A percentile compares a stretch with the other conserved stretches of the same genome.
These are phyloP conservation scores for Bombus impatiens DNA, from an alignment of 1,140 invertebrate genomes.

Conservation along the genomic window DNA sequence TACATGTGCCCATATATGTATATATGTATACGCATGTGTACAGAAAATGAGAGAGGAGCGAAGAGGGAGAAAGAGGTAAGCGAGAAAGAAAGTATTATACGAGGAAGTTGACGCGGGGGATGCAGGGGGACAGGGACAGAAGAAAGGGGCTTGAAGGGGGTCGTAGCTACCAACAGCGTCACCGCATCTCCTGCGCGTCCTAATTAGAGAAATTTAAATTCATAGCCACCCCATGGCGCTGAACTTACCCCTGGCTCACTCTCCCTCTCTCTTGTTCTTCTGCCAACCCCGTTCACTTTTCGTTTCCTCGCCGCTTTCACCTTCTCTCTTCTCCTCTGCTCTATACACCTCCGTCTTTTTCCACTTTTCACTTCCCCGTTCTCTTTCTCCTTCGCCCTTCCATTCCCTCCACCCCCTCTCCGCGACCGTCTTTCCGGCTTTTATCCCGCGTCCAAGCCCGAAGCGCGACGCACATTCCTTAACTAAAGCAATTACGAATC, in stretches of 20 bases:
- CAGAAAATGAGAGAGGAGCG: not conserved
- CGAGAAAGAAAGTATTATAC: slow-evolving; percentile 50
- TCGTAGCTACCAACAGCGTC: slow-evolving; percentile 72
- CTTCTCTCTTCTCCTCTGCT: slow-evolving; percentile 17
- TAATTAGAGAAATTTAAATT: slow-evolving; percentile 83
- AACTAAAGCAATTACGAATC: slow-evolving; percentile 78
- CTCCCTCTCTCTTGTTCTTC: slow-evolving; percentile 32
- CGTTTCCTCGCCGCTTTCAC: slow-evolving; percentile 15
- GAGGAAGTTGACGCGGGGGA: slow-evolving; percentile 60
- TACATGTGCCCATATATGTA: not conserved
- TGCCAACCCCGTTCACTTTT: slow-evolving; percentile 10
- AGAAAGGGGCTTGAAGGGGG: slow-evolving; percentile 63
- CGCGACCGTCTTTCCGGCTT: slow-evolving; percentile 52
- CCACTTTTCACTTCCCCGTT: not conserved
- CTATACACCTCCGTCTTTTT: slow-evolving; percentile 28
- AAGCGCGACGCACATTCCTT: slow-evolving; percentile 69
- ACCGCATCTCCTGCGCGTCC: slow-evolving; percentile 74
- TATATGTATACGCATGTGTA: not conserved
- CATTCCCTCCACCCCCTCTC: not conserved
- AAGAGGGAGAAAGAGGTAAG: slow-evolving; percentile 33
- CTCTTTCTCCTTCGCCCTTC: not conserved
- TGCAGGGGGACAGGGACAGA: slow-evolving; percentile 33
- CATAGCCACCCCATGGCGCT: slow-evolving; percentile 74
- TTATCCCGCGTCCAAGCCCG: slow-evolving; percentile 69
- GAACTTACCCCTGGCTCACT: slow-evolving; percentile 61